Percentiles rank a stretch among this genome's conserved stretches.
Evolutionary conservation across 2,113 vertebrate species (phyloP).

Genomic region (Sylvicapra grimmia): DNA sequence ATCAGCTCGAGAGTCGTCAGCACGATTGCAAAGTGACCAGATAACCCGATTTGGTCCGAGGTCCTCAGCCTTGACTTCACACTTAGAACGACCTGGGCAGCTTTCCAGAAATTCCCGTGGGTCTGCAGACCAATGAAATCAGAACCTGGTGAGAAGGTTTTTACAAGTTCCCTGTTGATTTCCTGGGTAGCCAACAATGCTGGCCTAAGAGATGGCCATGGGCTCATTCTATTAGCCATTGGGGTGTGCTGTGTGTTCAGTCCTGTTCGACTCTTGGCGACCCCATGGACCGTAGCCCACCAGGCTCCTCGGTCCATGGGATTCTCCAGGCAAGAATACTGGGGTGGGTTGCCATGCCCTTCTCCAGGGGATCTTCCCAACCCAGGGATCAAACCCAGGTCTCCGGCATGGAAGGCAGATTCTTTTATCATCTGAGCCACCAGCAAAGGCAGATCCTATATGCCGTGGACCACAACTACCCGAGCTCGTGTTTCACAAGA

Average conservation of each 20-base stretch:
- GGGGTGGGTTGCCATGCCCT: neutral
- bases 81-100: neutral
- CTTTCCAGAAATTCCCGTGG: no score
- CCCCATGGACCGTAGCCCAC: neutral
- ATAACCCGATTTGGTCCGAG: rapidly evolving
- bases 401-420: neutral
- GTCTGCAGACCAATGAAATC: neutral
- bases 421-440: neutral
- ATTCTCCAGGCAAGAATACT: neutral
- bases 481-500: neutral
- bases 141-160: neutral
- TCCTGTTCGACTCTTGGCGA: rapidly evolving
- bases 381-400: neutral
- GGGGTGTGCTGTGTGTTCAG: neutral
- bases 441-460: neutral
- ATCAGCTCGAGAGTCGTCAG: rapidly evolving
- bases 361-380: neutral
- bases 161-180: no score
- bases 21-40: rapidly evolving
- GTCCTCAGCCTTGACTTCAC: no score
- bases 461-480: rapidly evolving
- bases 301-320: neutral
- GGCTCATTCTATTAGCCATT: no score
- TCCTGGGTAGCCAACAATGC: rapidly evolving
- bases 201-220: rapidly evolving